Conservation (phyloP, 2,888 invertebrate species). For the Pseudoips prasinana region DNA sequence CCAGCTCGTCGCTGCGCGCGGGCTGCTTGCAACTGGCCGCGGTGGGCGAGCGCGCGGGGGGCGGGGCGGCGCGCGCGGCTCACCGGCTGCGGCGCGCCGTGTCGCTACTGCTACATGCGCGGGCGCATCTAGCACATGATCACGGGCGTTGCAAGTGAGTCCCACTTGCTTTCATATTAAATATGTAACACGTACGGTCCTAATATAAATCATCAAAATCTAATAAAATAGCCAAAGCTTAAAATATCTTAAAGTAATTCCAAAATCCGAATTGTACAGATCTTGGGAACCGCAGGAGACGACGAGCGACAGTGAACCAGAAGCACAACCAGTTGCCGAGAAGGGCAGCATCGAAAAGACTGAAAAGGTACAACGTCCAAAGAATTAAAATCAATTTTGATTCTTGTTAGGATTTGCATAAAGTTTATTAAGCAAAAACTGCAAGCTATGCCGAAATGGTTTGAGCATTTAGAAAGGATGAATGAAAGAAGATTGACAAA, state of each 20-base stretch:
- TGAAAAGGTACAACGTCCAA: slow-evolving; percentile 72
- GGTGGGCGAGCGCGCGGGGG: slow-evolving; percentile 66
- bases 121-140: slow-evolving; percentile 69
- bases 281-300: slow-evolving; percentile 72
- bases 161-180: no score
- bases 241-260: no score
- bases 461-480: no score
- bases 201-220: no score
- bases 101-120: slow-evolving; percentile 65
- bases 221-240: no score
- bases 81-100: slow-evolving; percentile 67
- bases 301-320: slow-evolving; percentile 72
- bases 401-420: no score
- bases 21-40: slow-evolving; percentile 60
- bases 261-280: no score
- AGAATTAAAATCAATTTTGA: no score
- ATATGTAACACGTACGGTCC: no score
- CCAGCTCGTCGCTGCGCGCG: slow-evolving; percentile 51
- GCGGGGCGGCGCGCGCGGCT: slow-evolving; percentile 66
- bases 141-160: slow-evolving; percentile 67
- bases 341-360: slow-evolving; percentile 79
- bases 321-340: slow-evolving; percentile 61
- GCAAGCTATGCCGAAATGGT: no score
- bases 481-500: no score
- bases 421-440: no score